These are phyloP conservation scores for Diaperis boleti DNA, from an alignment of 2,888 invertebrate species.

Conservation along the genomic window DNA sequence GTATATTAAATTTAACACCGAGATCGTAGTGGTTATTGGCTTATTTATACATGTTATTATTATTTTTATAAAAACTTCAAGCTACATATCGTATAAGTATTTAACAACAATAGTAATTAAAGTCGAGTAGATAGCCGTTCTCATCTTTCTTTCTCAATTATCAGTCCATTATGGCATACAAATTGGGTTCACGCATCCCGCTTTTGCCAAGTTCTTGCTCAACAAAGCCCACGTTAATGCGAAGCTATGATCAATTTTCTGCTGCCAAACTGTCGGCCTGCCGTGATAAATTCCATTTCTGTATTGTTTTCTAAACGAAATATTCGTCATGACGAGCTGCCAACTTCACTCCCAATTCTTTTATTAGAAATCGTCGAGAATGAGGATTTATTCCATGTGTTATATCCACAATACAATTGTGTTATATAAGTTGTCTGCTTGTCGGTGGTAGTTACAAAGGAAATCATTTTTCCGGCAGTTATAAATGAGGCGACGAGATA, in stretches of 20 bases:
- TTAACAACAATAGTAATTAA: too few relatives aligned
- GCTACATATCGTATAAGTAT: slow-evolving; percentile 20
- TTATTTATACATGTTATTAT: too few relatives aligned
- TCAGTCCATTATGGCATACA: slow-evolving; percentile 31
- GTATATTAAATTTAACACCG: slow-evolving; percentile 22
- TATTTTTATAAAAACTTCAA: slow-evolving; percentile 9
- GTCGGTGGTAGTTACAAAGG: slow-evolving; percentile 43
- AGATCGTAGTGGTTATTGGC: slow-evolving; percentile 3
- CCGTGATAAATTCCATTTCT: slow-evolving; percentile 60
- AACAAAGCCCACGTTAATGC: slow-evolving; percentile 47
- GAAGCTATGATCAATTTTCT: slow-evolving; percentile 58
- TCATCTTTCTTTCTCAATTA: slow-evolving; percentile 32
- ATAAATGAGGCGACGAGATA: slow-evolving; percentile 38
- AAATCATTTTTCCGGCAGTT: slow-evolving; percentile 38
- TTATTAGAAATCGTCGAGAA: slow-evolving; percentile 52
- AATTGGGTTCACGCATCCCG: slow-evolving; percentile 35
- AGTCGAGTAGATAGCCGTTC: slow-evolving; percentile 1
- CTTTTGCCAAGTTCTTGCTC: slow-evolving; percentile 38
- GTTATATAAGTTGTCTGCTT: slow-evolving; percentile 51
- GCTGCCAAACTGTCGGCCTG: slow-evolving; percentile 58
- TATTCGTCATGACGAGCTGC: slow-evolving; percentile 60
- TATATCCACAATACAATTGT: slow-evolving; percentile 51
- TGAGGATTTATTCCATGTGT: slow-evolving; percentile 55
- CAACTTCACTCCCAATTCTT: slow-evolving; percentile 58
- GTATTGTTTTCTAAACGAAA: slow-evolving; percentile 60